These are phyloP conservation scores for Deroplatys truncata DNA, from an alignment of 2,888 invertebrate genomes.

Conservation along the genomic window DNA sequence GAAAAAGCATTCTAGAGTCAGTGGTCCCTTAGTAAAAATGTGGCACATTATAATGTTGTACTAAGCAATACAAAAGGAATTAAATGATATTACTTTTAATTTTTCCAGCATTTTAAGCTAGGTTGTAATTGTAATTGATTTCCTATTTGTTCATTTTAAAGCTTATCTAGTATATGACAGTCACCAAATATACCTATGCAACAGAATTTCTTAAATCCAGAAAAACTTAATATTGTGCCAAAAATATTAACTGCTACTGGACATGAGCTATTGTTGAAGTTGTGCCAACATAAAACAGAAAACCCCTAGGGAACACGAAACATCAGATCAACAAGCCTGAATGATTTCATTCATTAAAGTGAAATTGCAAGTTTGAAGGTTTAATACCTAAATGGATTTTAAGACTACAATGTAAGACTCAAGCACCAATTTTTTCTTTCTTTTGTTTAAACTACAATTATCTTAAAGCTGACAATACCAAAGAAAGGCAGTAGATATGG, in stretches of 20 bases:
- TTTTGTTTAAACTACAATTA: slow-evolving; percentile 19
- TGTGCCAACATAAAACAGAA: slow-evolving; percentile 19
- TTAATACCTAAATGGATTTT: slow-evolving; percentile 21
- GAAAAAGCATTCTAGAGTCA: not conserved
- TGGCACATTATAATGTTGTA: not conserved
- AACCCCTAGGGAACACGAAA: slow-evolving; percentile 21
- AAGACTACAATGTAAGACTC: slow-evolving; percentile 21
- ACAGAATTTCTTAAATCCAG: not conserved
- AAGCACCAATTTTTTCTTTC: slow-evolving; percentile 24
- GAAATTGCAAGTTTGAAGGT: slow-evolving; percentile 18
- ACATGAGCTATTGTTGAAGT: not conserved
- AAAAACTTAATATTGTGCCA: not conserved
- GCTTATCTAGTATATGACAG: not conserved
- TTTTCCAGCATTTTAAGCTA: not conserved
- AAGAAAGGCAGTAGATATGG: slow-evolving; percentile 28
- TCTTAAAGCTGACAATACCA: slow-evolving; percentile 26
- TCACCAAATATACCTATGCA: not conserved
- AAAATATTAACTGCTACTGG: not conserved
- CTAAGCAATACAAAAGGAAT: not conserved
- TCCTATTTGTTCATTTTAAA: too few species aligned
- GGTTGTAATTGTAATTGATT: too few species aligned
- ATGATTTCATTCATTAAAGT: slow-evolving; percentile 18
- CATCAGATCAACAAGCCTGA: slow-evolving; percentile 23
- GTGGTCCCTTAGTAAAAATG: not conserved
- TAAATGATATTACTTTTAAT: not conserved